Evolutionary conservation across 1,140 invertebrate species (phyloP), one percentile per base, ranked within the genome.

Genomic region (Adelges cooleyi): DNA sequence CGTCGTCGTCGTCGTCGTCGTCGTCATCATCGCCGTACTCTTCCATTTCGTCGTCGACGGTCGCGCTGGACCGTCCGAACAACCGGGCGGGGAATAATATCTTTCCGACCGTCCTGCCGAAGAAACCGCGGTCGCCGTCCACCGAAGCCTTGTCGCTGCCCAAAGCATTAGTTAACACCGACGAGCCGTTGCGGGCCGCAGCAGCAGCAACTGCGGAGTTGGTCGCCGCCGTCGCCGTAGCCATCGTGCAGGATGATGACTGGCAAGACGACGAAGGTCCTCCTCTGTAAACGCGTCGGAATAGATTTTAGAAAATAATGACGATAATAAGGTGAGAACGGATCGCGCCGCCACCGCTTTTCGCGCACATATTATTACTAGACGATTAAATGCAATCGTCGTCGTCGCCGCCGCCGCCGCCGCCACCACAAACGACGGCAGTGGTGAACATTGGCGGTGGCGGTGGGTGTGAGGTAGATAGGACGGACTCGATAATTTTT

Each of bases 1-100:
- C 46, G 27, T 59, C 40, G n/a, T 65, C 59, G n/a, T 42, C 42
- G 10, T 65, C 27, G 13, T 65, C 59, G 15, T 50, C 56, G 17
- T 65, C 20, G 11, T 65, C 62, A 33, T 22, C 22, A 17, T 27
- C 46, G 49, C 36, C 50, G 13, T 13, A 17, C 3, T 67, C 48
- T 4, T 29, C 27, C 33, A n/a, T 46, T 23, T 54, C 65, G 6
- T 54, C 25, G 48, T 52, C 38, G n/a, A 42, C 11, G 2, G 22
- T 17, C 17, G 25, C 42, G 27, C 33, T 4, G 22, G 23, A 11
- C 15, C 17, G 6, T 13, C 29, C 33, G 29, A 33, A 44, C 15
- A 10, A 25, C 27, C 9, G 13, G 23, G 13, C 9, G 13, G 59
- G 44, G 40, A 53, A 46, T 13, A 36, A 25, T 17, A 2, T 52